Evolutionary conservation across 2,888 invertebrate genomes (phyloP).

Genomic region (Drosophila mulleri): DNA sequence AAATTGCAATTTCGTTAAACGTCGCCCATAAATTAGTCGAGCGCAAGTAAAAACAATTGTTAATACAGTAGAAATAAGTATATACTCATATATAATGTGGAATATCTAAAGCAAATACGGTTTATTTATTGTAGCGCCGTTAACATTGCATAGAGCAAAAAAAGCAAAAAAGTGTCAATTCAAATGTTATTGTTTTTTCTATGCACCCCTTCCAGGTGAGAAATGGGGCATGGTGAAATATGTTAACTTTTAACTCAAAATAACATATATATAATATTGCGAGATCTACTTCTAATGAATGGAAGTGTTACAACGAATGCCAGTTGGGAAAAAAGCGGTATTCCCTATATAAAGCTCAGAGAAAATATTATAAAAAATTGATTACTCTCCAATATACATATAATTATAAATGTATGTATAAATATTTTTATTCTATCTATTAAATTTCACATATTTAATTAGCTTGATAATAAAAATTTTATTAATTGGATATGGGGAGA

Average conservation of each 20-base stretch:
- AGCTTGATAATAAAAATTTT: too few relatives aligned
- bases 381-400: neutral
- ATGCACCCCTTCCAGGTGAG: neutral
- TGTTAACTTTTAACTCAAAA: constrained; percentile 22
- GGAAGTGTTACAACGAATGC: constrained; percentile 14
- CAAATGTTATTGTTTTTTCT: constrained; percentile 15
- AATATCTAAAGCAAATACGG: constrained; percentile 24
- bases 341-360: neutral
- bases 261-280: neutral
- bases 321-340: neutral
- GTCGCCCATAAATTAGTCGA: constrained; percentile 27
- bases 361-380: neutral
- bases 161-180: constrained; percentile 32
- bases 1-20: constrained; percentile 38
- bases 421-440: too few relatives aligned
- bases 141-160: constrained; percentile 6
- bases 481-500: too few relatives aligned
- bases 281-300: constrained; percentile 4
- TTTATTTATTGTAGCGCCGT: constrained; percentile 16
- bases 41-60: constrained; percentile 33
- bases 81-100: constrained; percentile 6
- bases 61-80: constrained; percentile 15
- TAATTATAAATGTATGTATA: neutral
- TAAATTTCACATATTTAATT: too few relatives aligned
- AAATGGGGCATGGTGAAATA: constrained; percentile 15